A percentile compares a stretch with the other conserved stretches of the same genome.
Evolutionary conservation across 2,797 vertebrate genomes (phyloP).

Genomic region (Phataginus tetradactyla): DNA sequence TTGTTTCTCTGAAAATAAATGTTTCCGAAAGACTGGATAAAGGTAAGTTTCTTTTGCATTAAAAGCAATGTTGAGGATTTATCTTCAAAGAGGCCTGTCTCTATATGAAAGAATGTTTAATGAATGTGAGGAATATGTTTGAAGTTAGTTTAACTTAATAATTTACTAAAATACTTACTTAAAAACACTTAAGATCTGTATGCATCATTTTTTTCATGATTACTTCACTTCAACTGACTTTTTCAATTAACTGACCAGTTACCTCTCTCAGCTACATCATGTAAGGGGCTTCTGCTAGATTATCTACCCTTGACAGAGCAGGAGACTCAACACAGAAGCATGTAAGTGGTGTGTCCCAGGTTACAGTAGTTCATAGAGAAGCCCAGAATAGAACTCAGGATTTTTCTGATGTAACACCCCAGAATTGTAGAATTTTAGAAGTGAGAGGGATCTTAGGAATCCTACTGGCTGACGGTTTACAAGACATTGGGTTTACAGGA

Average conservation of each 20-base stretch:
- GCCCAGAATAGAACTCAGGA: background rate
- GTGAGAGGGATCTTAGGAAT: background rate
- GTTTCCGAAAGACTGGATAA: background rate
- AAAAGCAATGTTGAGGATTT: background rate
- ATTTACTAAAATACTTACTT: background rate
- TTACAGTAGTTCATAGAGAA: background rate
- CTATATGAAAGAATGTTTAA: background rate
- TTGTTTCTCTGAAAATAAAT: background rate
- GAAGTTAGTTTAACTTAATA: background rate
- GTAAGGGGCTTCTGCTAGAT: background rate
- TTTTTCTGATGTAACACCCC: background rate
- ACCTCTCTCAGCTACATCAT: background rate
- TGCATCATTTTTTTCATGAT: background rate
- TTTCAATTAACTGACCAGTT: background rate
- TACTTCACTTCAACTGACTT: background rate
- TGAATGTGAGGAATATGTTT: background rate
- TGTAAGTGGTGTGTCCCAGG: background rate
- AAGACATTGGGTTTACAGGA: background rate
- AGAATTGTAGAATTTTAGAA: background rate
- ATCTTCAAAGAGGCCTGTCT: background rate
- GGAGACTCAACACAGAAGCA: background rate
- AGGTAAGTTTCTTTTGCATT: background rate
- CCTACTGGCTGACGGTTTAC: background rate
- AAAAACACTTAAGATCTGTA: background rate
- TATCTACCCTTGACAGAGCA: background rate